Evolutionary conservation across 2,797 vertebrate genomes (phyloP).

Genomic region (Glyptemys insculpta): DNA sequence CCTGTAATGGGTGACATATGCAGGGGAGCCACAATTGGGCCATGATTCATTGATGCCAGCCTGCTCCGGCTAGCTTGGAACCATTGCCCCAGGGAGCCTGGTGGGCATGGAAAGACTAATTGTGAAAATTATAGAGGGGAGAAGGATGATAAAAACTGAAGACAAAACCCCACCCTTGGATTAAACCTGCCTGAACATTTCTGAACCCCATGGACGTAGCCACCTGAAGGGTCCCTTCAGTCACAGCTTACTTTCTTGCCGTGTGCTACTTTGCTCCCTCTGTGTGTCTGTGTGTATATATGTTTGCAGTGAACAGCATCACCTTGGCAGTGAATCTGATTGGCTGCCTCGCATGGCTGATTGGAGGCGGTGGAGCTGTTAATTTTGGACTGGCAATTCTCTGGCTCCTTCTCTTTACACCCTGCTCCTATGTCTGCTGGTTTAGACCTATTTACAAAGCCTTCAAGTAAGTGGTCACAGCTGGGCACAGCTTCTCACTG

Average conservation of each 20-base stretch:
- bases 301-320: conserved; percentile 92
- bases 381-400: conserved; percentile 99
- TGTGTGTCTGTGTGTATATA: conserved; percentile 76
- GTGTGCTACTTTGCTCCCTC: conserved; percentile 60
- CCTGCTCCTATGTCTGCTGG: conserved; percentile 99
- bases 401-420: conserved; percentile 98
- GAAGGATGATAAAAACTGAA: background rate
- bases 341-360: conserved; percentile 98
- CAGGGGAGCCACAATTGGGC: background rate
- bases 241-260: conserved; percentile 47
- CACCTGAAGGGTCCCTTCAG: background rate
- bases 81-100: background rate
- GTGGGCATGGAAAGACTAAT: background rate
- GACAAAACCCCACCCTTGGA: background rate
- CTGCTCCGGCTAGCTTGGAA: background rate
- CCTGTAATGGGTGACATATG: background rate
- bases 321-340: conserved; percentile 96
- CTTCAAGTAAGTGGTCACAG: conserved; percentile 91
- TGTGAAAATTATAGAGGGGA: background rate
- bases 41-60: background rate
- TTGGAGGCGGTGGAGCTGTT: conserved; percentile 95
- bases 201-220: background rate
- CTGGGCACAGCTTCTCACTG: conserved; percentile 12
- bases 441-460: conserved; percentile 99
- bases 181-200: rapidly evolving